These are phyloP conservation scores for Drosophila picticornis DNA, from an alignment of 2,888 invertebrate genomes.

Conservation along the genomic window DNA sequence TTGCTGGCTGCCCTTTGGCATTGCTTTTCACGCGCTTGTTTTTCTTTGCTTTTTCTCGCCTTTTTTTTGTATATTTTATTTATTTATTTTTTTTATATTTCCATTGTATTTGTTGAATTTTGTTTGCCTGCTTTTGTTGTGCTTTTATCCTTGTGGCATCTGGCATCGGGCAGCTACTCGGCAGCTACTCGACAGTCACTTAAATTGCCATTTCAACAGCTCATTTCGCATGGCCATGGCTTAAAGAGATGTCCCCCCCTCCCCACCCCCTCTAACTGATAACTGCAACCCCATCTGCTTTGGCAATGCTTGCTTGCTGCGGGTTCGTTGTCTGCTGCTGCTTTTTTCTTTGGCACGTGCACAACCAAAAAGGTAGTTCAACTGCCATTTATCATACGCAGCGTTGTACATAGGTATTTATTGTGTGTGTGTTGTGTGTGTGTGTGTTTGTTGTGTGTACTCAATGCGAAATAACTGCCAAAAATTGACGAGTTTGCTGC, in stretches of 20 bases:
- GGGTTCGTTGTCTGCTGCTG: constrained; percentile 74
- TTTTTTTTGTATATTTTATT: constrained; percentile 6
- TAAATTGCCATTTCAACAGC: constrained; percentile 82
- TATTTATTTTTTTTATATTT: constrained; percentile 3
- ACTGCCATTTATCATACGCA: constrained; percentile 81
- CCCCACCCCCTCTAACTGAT: background rate
- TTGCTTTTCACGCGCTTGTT: constrained; percentile 27
- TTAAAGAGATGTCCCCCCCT: constrained; percentile 36
- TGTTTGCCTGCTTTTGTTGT: constrained; percentile 51
- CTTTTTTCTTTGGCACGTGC: constrained; percentile 46
- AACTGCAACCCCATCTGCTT: constrained; percentile 17
- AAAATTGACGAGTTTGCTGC: constrained; percentile 72
- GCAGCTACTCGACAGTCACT: constrained; percentile 72
- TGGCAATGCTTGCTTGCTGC: constrained; percentile 32
- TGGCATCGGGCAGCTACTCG: constrained; percentile 50
- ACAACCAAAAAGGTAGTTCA: constrained; percentile 71
- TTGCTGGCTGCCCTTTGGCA: constrained; percentile 64
- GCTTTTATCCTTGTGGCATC: constrained; percentile 63
- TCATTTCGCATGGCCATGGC: constrained; percentile 77
- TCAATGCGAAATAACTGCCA: constrained; percentile 60
- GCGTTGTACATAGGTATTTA: constrained; percentile 51
- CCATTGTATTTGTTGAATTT: constrained; percentile 27
- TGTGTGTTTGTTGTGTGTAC: constrained; percentile 27
- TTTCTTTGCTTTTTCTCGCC: constrained; percentile 13
- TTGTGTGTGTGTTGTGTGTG: constrained; percentile 7